These are phyloP conservation scores for Diarsia brunnea DNA, from an alignment of 2,888 invertebrate genomes.

Conservation along the genomic window DNA sequence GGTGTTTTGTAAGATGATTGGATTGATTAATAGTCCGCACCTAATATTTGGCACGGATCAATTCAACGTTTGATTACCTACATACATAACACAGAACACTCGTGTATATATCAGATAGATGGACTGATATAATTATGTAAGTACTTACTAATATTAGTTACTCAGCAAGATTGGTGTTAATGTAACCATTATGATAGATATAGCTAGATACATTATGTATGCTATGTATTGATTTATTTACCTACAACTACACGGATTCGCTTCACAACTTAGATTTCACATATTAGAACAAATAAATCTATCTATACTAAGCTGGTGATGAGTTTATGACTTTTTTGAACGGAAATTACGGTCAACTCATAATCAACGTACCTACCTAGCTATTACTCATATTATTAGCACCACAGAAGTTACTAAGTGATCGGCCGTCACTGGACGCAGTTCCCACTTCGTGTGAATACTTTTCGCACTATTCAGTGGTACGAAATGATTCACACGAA, in stretches of 20 bases:
- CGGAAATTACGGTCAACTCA: slow-evolving; percentile 29
- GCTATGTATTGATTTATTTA: not conserved
- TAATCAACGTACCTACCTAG: slow-evolving; percentile 8
- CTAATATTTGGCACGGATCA: slow-evolving; percentile 2
- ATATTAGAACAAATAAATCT: not conserved
- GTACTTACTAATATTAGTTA: not conserved
- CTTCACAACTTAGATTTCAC: not conserved
- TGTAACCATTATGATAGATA: not conserved
- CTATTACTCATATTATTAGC: slow-evolving; percentile 31
- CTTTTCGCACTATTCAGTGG: slow-evolving; percentile 18
- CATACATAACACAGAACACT: not conserved
- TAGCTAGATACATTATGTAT: not conserved
- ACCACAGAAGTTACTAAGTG: slow-evolving; percentile 4
- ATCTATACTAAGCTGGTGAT: not conserved
- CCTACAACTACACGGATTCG: not conserved
- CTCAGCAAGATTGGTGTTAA: not conserved
- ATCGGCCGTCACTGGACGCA: too few relatives aligned
- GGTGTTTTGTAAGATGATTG: not conserved
- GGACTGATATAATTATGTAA: too few relatives aligned
- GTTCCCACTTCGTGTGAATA: slow-evolving; percentile 20
- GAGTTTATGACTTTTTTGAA: slow-evolving; percentile 10
- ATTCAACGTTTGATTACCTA: not conserved
- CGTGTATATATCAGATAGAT: not conserved
- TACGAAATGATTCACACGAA: not conserved
- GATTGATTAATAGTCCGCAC: slow-evolving; percentile 25